Percentiles rank a stretch among this genome's conserved stretches.
Conservation (phyloP, 2,888 invertebrate species). For the Idaea dimidiata region DNA sequence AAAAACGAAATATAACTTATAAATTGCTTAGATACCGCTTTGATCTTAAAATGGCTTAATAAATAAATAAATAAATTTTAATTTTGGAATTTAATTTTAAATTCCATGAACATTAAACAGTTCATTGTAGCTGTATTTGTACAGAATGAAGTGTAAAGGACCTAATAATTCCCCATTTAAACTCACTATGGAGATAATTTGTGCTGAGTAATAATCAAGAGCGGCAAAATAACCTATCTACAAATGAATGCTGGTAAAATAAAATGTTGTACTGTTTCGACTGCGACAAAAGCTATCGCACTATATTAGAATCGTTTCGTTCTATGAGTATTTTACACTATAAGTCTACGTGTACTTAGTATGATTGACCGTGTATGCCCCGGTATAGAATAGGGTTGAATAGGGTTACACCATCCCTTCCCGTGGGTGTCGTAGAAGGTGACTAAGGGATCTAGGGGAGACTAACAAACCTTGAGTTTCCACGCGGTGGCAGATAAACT, state of each 20-base stretch:
- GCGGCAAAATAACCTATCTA: not conserved
- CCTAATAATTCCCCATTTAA: not conserved
- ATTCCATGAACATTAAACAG: not conserved
- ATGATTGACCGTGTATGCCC: conserved; percentile 10
- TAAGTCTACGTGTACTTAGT: conserved; percentile 28
- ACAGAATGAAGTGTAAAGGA: not conserved
- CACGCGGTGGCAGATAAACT: too few species aligned
- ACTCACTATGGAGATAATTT: not conserved
- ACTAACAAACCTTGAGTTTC: too few species aligned
- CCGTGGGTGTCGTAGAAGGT: too few species aligned
- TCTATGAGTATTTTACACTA: conserved; percentile 8
- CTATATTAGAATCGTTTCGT: not conserved
- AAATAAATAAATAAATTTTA: not conserved
- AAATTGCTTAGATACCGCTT: too few species aligned
- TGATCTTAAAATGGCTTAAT: conserved; percentile 5
- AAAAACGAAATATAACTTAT: too few species aligned
- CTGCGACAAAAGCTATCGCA: not conserved
- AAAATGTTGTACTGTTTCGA: not conserved
- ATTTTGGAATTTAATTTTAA: not conserved
- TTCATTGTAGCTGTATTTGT: not conserved
- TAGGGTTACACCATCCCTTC: too few species aligned
- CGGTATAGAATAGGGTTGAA: too few species aligned
- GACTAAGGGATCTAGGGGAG: too few species aligned
- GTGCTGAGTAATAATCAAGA: not conserved
- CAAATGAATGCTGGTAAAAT: not conserved